Evolutionary conservation across 2,888 invertebrate species (phyloP), one percentile per base, ranked within the genome.

Genomic region (Lumbricus terrestris): DNA sequence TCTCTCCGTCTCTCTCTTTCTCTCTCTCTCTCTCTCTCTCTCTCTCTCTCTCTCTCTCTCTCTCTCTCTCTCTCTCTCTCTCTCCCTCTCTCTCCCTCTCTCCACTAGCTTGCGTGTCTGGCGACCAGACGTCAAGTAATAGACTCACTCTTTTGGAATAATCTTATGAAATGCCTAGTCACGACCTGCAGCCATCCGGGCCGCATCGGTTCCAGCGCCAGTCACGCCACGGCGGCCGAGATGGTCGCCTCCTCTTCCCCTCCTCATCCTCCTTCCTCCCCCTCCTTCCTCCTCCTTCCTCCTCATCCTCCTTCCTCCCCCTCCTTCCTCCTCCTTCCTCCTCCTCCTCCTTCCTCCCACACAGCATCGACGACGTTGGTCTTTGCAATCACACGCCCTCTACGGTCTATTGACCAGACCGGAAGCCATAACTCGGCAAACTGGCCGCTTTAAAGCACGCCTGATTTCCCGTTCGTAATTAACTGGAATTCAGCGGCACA

Each of bases 391-490:
- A n/a, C 29, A 69, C 85, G 85, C 34, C 85, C 35, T 37, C 85
- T 20, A 85, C 37, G 85, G 85, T 85, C 85, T 85, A 34, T 85
- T 85, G 85, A 85, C 85, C 18, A 35, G 4, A 35, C 35, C 85
- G 85, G 85, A 85, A 85, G 34, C 34, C 85, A 85, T 85, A 85
- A 85, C 85, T 85, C 85, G 85, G 35, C 85, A 37, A 37, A 85
- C 35, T 37, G 69, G 69, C 69, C 69, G 69, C 69, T 69, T 47
- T 69, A 69, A 69, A 69, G 85, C 34, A 35, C 85, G 85, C 85
- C 85, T 37, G 85, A 85, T 85, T 85, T 85, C 85, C 85, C 85
- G 35, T 85, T 37, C 85, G 85, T 85, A 85, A 85, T 85, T 85
- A 85, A 85, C 85, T 85, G 85, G 85, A 34, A 85, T 85, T 34